Evolutionary conservation across 2,797 vertebrate species (phyloP).

Genomic region (Myiotriccus ornatus): DNA sequence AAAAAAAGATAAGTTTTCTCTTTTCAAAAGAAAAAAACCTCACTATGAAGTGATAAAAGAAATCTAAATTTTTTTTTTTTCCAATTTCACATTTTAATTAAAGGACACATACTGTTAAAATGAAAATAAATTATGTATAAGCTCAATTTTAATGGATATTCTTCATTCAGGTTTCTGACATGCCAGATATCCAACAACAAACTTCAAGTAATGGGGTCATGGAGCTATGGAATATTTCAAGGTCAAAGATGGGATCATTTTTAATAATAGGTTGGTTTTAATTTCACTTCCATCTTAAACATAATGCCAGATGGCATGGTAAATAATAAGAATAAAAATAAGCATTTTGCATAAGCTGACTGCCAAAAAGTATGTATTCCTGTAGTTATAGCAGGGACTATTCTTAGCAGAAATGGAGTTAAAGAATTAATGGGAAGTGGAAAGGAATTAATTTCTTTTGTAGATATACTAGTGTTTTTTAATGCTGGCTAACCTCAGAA

Average conservation of each 20-base stretch:
- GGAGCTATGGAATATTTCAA: not conserved
- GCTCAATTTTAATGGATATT: not conserved
- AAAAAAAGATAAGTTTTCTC: not conserved
- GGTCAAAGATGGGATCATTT: not conserved
- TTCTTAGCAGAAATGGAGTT: not conserved
- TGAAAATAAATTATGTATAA: not conserved
- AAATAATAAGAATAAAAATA: slow-evolving; percentile 41
- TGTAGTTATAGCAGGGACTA: slow-evolving; percentile 9
- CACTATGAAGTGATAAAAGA: not conserved
- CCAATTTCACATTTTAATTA: not conserved
- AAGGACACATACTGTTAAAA: not conserved
- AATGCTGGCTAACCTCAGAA: not conserved
- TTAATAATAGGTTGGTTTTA: slow-evolving; percentile 24
- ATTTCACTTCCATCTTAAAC: slow-evolving; percentile 29
- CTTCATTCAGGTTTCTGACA: not conserved
- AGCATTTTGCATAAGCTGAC: not conserved
- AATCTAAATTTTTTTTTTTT: not conserved
- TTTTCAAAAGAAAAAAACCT: not conserved
- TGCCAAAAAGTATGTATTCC: slow-evolving; percentile 5
- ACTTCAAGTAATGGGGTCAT: not conserved
- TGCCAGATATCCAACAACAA: not conserved
- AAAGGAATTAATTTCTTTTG: not conserved
- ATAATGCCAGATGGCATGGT: slow-evolving; percentile 35
- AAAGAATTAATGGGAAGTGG: not conserved
- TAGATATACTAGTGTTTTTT: not conserved